Conservation (phyloP, 2,797 vertebrate genomes). For the Ataeniobius toweri region DNA sequence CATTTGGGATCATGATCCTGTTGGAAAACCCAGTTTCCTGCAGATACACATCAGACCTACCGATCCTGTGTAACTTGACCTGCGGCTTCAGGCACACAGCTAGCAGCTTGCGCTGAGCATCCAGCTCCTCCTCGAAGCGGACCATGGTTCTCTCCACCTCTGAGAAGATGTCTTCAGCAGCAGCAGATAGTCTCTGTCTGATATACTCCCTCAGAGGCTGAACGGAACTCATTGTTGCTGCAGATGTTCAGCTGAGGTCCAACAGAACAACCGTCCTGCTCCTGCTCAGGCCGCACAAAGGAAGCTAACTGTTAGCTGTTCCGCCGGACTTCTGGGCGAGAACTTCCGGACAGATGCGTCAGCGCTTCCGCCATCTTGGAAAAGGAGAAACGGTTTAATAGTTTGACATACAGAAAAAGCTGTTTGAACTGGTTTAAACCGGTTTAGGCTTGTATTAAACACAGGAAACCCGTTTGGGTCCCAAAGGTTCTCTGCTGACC, state of each 20-base stretch:
- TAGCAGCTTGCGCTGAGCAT: background rate
- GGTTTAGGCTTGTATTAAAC: background rate
- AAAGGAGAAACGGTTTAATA: background rate
- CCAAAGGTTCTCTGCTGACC: background rate
- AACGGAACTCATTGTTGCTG: background rate
- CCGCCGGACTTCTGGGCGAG: background rate
- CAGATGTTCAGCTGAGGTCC: background rate
- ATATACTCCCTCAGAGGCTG: background rate
- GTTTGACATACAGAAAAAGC: background rate
- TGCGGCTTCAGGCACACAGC: background rate
- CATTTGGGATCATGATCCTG: background rate
- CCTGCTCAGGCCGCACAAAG: slow-evolving; percentile 1
- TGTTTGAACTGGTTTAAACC: background rate
- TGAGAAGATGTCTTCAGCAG: slow-evolving; percentile 8
- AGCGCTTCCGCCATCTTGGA: background rate
- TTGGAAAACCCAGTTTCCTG: no score
- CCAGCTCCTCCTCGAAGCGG: background rate
- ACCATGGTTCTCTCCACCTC: slow-evolving; percentile 1
- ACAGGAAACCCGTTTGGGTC: background rate
- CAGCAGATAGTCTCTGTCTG: background rate
- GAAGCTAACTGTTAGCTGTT: background rate
- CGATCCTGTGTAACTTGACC: background rate
- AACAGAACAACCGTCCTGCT: background rate
- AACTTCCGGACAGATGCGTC: background rate
- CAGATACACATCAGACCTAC: background rate